These are phyloP conservation scores for Oxyscelio sp. DNA, from an alignment of 2,888 invertebrate genomes.

Conservation along the genomic window DNA sequence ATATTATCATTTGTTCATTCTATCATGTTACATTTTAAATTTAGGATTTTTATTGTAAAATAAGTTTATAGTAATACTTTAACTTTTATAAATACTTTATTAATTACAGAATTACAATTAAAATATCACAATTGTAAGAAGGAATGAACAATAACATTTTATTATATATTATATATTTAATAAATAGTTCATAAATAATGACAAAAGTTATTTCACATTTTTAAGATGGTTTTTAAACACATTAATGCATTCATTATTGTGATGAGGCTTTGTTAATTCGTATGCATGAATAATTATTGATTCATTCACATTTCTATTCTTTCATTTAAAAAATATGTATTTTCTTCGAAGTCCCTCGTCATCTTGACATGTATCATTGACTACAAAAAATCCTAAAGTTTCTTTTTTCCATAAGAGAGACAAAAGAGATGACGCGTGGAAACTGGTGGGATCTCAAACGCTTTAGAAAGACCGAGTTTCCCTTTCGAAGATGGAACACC, in stretches of 20 bases:
- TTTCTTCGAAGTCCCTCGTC: conserved; percentile 75
- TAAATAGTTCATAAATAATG: too few relatives aligned
- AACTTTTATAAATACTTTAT: too few relatives aligned
- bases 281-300: conserved; percentile 72
- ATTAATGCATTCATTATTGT: conserved; percentile 46
- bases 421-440: conserved; percentile 75
- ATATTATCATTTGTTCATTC: too few relatives aligned
- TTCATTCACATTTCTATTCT: conserved; percentile 56
- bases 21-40: too few relatives aligned
- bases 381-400: conserved; percentile 72
- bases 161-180: too few relatives aligned
- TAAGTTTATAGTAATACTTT: too few relatives aligned
- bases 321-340: conserved; percentile 38
- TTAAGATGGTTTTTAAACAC: conserved; percentile 32
- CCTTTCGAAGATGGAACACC: conserved; percentile 82
- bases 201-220: conserved; percentile 40
- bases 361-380: conserved; percentile 74
- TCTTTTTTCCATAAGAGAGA: conserved; percentile 70
- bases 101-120: too few relatives aligned
- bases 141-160: too few relatives aligned
- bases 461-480: conserved; percentile 82
- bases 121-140: too few relatives aligned
- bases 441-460: conserved; percentile 76
- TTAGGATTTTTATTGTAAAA: too few relatives aligned
- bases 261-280: conserved; percentile 59